Percentiles rank a stretch among this genome's conserved stretches.
These are phyloP conservation scores for Herminia tarsipennalis DNA, from an alignment of 2,888 invertebrate genomes.

Conservation along the genomic window DNA sequence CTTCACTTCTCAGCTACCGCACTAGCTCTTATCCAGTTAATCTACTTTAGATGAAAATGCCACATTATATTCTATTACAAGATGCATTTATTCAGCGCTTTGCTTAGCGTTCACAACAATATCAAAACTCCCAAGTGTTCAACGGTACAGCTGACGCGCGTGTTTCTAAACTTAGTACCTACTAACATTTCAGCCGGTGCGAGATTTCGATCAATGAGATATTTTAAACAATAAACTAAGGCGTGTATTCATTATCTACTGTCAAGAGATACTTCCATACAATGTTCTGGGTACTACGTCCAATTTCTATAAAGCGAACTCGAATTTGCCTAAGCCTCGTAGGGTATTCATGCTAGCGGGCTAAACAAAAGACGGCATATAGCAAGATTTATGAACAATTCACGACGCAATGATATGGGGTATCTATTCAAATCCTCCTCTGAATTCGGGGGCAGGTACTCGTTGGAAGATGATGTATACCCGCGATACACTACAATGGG, in stretches of 20 bases:
- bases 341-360: conserved; percentile 61
- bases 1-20: too few relatives aligned
- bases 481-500: conserved; percentile 58
- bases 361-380: conserved; percentile 79
- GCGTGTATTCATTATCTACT: conserved; percentile 49
- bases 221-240: conserved; percentile 49
- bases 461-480: conserved; percentile 67
- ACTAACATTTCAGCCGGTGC: conserved; percentile 17
- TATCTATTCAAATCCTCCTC: conserved; percentile 74
- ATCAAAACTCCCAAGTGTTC: conserved; percentile 11
- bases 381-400: conserved; percentile 82
- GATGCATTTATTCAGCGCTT: background rate
- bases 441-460: conserved; percentile 69
- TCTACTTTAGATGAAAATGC: too few relatives aligned
- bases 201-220: conserved; percentile 32
- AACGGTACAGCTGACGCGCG: conserved; percentile 14
- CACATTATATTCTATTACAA: conserved; percentile 1
- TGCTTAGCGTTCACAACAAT: conserved; percentile 5
- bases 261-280: conserved; percentile 30
- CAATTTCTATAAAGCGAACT: conserved; percentile 60
- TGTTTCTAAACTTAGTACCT: conserved; percentile 29
- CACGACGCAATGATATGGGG: conserved; percentile 79
- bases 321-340: conserved; percentile 62
- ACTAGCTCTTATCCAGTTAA: too few relatives aligned
- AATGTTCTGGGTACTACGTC: conserved; percentile 38